A percentile compares a stretch with the other conserved stretches of the same genome.
Evolutionary conservation across 2,113 vertebrate species (phyloP).

Genomic region (Octodon degus): DNA sequence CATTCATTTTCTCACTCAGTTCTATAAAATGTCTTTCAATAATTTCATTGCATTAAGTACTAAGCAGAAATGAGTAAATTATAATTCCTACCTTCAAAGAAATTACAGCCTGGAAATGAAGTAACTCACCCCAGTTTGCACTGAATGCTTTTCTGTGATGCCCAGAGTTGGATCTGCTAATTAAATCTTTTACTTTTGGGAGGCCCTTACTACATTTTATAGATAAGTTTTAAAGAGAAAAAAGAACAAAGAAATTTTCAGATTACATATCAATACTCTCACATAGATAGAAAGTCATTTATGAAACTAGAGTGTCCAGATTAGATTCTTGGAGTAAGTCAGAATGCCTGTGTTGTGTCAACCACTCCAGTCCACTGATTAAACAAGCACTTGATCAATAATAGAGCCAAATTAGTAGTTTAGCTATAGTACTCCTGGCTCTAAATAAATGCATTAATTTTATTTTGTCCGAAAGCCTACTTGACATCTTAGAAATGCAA

Average conservation of each 20-base stretch:
- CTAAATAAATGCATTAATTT: conserved; percentile 32
- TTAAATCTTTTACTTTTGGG: not conserved
- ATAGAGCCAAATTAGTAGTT: not conserved
- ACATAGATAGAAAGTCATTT: accelerated
- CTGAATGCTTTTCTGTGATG: not conserved
- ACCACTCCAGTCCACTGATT: not conserved
- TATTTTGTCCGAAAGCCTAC: not conserved
- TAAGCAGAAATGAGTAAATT: not conserved
- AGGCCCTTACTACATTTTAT: not conserved
- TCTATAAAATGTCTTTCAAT: not conserved
- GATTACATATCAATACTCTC: not conserved
- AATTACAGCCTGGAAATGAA: not conserved
- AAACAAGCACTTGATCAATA: not conserved
- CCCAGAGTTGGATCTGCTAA: not conserved
- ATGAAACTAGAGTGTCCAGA: not conserved
- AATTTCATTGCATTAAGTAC: not conserved
- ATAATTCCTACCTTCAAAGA: not conserved
- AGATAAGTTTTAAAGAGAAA: not conserved
- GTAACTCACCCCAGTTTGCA: not conserved
- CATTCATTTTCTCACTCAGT: not conserved
- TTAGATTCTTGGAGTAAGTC: not conserved
- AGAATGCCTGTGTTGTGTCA: not conserved
- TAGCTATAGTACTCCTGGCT: not conserved
- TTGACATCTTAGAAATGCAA: conserved; percentile 28
- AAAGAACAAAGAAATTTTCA: not conserved